Base-by-base conservation (phyloP, 2,888 invertebrate genomes). In the Leucoma salicis region DNA sequence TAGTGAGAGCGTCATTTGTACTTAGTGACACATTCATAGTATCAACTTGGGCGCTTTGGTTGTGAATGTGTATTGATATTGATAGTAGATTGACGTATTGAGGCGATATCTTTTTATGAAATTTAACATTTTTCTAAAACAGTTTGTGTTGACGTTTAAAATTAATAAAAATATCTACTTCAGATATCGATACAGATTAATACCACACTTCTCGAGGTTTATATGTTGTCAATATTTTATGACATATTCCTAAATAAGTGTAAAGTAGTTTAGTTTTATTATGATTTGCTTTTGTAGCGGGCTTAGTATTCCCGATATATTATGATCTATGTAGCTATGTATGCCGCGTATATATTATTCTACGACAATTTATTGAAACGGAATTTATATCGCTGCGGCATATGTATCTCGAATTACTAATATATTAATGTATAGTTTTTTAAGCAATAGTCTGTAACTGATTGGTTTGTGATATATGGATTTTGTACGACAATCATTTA, bases 161-260 rank as follows among this genome's bases (percentile, higher is more conserved):
- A 11, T 4, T 27, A n/a, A 27, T 27, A n/a, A 27, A 3, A 25
- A 25, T 25, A 27, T 10, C 21, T 27, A 27, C 27, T 27, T 25
- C 8, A 12, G 27, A 27, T 21, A 3, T 21, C 21, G 5, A 3
- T 21, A 35, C 39, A 29, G 14, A 31, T 31, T 8, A 39, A 25
- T 47, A 46, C 35, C 29, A 46, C 35, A 59, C 57, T 66, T 66
- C 58, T 63, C 58, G 55, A 59, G 57, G 56, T 68, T 64, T 67
- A 63, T 64, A 67, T 70, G 69, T 73, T 72, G 74, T 75, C 70
- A 69, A 74, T 68, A 71, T 60, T 58, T 67, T 66, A 73, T 64
- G 62, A 74, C 70, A 70, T 81, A 82, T 84, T 82, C 81, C 82
- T 82, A 78, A 75, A 76, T 82, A 77, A 77, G 69, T 82, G 80